Evolutionary conservation across 2,888 invertebrate species (phyloP), one percentile per base, ranked within the genome.

Genomic region (Axea sp.): DNA sequence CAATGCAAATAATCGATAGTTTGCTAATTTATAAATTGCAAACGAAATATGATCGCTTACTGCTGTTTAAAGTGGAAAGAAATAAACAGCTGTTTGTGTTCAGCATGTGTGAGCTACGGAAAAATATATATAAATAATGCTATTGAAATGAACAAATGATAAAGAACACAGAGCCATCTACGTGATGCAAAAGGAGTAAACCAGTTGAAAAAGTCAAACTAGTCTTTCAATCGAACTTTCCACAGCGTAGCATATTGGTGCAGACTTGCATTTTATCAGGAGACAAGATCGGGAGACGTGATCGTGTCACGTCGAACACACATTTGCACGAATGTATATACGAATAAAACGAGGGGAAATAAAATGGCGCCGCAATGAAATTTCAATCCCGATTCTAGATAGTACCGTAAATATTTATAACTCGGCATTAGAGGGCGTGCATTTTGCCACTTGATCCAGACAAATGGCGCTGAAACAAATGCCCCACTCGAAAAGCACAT

Each of bases 251-350:
- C 17, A 31, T 41, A 43, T 43, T 31, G 57, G 31, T 31, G 57
- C 43, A 43, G 43, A 57, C 41, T 41, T 43, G 41, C 14, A 41
- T 24, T 43, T 57, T 57, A 57, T 57, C 57, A 15, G 19, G n/a
- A 3, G 57, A 51, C 43, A 31, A 22, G 41, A 57, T 57, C 57
- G 5, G 14, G 4, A 43, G 41, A 57, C 39, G n/a, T n/a, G n/a
- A n/a, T n/a, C n/a, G n/a, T 30, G 28, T 28, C 9, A 8, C 15
- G 17, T 22, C 39, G 12, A 8, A 17, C 28, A 8, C 19, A 39
- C 9, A 19, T 15, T n/a, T n/a, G n/a, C n/a, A n/a, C n/a, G 11
- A 8, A 57, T 1, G 9, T 14, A n/a, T 2, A 14, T 9, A 24
- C 8, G 14, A 57, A 31, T 30, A 12, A 57, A 43, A 31, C 14